Conservation (phyloP, 2,797 vertebrate genomes). For the Moxostoma hubbsi region DNA sequence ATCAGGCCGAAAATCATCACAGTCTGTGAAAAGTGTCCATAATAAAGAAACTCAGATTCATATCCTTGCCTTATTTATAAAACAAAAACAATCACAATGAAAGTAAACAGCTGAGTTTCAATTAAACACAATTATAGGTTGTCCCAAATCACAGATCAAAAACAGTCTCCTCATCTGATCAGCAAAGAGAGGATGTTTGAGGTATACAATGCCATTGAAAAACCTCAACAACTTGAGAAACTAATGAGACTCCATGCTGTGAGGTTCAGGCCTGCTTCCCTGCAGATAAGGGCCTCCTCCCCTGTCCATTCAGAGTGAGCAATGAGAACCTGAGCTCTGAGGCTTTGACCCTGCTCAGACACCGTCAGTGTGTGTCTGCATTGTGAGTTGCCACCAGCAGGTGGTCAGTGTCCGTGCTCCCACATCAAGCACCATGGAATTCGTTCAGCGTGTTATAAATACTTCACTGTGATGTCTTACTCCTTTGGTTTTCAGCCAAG, state of each 20-base stretch:
- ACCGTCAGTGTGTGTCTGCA: conserved; percentile 8
- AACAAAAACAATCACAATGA: background rate
- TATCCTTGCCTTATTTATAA: background rate
- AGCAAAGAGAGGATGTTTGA: conserved; percentile 22
- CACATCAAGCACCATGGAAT: conserved; percentile 1
- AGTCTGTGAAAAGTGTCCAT: too few species aligned
- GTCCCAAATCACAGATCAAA: conserved; percentile 1
- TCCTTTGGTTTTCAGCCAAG: background rate
- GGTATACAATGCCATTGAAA: conserved; percentile 47
- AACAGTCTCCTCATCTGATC: conserved; percentile 21
- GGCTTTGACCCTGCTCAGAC: conserved; percentile 33
- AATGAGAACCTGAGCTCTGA: background rate
- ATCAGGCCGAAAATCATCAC: too few species aligned
- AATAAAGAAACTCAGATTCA: background rate
- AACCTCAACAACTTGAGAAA: conserved; percentile 53
- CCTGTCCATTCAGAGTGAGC: conserved; percentile 18
- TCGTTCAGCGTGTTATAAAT: conserved; percentile 40
- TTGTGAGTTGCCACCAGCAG: conserved; percentile 28
- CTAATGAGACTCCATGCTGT: conserved; percentile 54
- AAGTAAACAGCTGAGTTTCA: conserved; percentile 25
- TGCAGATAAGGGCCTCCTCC: conserved; percentile 54
- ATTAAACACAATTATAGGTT: background rate
- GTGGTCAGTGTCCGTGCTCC: conserved; percentile 12
- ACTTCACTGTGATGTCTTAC: conserved; percentile 23
- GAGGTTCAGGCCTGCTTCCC: conserved; percentile 56